Base-by-base conservation (phyloP, 2,797 vertebrate genomes). In the Rallus crepitans region DNA sequence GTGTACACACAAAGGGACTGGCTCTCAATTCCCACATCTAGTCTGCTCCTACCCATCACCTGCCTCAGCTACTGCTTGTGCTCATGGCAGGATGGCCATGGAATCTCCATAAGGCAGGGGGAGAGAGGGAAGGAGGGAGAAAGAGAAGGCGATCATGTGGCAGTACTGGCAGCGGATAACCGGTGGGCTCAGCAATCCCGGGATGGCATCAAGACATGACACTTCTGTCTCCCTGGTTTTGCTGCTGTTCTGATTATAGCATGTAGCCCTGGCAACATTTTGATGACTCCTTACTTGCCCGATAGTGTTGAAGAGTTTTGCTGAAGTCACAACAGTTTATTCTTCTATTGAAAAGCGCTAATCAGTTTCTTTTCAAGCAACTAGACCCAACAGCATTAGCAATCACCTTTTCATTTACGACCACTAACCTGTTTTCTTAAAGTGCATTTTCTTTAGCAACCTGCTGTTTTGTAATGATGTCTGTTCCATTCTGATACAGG, bases 11-110 rank as follows among this genome's bases (percentile, higher is more conserved):
- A 20, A 68, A 76, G 11, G 8, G 25, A 68, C 2, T 9, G 15
- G 3, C 15, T 64, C 24, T 87, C 20, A 30, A 10, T 2, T 16
- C 0, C 4, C 3, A 15, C 8, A 3, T 1, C 4, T 31, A 19
- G 37, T n/a, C 10, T 35, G 9, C 16, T 76, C 15, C 8, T 61
- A 21, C 20, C 24, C 42, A 66, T 63, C 33, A 35, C 31, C 33
- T 47, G 18, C 68, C 56, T n/a, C 39, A 66, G 45, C n/a, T 66
- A 3, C 56, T 40, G 18, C 12, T 12, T 76, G 33, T 28, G 42
- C 9, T 63, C 7, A 8, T 5, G 35, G 30, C 27, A 85, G 30
- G 7, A 42, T 19, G 35, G 39, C 59, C 81, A 24, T n/a, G 17
- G 39, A 35, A 65, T 8, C 20, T 15, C 55, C 37, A 40, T 52